phyloP scores from a whole-genome alignment of 1,140 invertebrate species.

The Popillia japonica region DNA sequence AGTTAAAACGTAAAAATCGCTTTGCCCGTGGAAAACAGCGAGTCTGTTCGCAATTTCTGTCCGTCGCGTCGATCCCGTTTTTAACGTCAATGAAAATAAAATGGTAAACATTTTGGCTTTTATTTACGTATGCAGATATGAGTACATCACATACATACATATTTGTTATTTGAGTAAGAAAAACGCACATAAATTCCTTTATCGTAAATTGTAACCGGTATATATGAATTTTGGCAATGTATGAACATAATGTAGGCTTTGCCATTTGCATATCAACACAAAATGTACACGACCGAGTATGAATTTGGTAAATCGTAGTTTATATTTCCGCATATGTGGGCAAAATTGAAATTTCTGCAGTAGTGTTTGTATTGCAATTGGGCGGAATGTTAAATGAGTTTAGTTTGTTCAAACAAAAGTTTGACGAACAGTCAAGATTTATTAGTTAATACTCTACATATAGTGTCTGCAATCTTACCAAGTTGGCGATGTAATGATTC shows the following conservation, averaged over 20 bases:
- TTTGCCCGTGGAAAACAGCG: background rate
- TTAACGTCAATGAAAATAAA: conserved; percentile 8
- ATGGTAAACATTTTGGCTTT: background rate
- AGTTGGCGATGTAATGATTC: no score
- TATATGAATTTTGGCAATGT: background rate
- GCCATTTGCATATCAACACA: no score
- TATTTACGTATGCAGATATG: background rate
- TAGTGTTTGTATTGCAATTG: no score
- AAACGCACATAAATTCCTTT: background rate
- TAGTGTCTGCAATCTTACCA: no score
- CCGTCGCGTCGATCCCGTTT: background rate
- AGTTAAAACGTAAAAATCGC: background rate
- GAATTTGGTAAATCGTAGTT: no score
- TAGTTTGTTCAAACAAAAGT: no score
- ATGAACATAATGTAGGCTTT: background rate
- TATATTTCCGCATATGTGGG: no score
- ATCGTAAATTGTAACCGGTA: background rate
- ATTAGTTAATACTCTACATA: no score
- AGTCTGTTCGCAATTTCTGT: background rate
- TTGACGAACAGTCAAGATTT: no score
- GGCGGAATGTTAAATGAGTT: no score
- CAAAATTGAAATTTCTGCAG: no score
- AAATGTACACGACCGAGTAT: no score
- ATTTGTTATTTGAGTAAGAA: background rate
- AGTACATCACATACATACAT: background rate